phyloP scores from a whole-genome alignment of 2,113 vertebrate genomes.

The Pimephales promelas region DNA sequence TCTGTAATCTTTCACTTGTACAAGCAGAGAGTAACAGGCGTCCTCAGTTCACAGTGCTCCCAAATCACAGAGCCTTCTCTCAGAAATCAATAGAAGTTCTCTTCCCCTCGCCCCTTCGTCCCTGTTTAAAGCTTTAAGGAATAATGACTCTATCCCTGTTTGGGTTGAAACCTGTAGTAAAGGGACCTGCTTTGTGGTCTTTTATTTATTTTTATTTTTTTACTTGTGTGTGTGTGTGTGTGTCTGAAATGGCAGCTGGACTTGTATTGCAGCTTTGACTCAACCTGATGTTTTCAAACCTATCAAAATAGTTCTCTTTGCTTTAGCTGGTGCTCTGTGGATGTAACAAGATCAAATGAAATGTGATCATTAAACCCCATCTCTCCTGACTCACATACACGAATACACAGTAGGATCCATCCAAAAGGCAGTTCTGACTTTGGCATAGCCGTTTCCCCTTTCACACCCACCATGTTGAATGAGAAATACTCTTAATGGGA shows the following conservation, averaged over 20 bases:
- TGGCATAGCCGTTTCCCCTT: constrained; percentile 50
- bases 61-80: constrained; percentile 61
- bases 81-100: constrained; percentile 63
- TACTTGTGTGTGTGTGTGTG: neutral
- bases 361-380: constrained; percentile 71
- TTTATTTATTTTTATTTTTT: neutral
- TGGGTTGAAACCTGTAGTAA: constrained; percentile 42
- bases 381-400: neutral
- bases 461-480: neutral
- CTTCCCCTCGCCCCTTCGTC: constrained; percentile 17
- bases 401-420: constrained; percentile 50
- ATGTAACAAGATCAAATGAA: constrained; percentile 71
- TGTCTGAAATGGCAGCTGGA: neutral
- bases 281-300: constrained; percentile 59
- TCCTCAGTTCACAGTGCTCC: constrained; percentile 63
- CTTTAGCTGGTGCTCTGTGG: constrained; percentile 70
- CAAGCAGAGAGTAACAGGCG: constrained; percentile 65
- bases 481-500: neutral
- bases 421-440: constrained; percentile 65
- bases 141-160: constrained; percentile 13
- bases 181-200: constrained; percentile 17
- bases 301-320: constrained; percentile 69
- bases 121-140: constrained; percentile 44
- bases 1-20: constrained; percentile 65
- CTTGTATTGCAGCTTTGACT: constrained; percentile 18